These are phyloP conservation scores for Hyperoplus immaculatus DNA, from an alignment of 2,797 vertebrate species.

Conservation along the genomic window DNA sequence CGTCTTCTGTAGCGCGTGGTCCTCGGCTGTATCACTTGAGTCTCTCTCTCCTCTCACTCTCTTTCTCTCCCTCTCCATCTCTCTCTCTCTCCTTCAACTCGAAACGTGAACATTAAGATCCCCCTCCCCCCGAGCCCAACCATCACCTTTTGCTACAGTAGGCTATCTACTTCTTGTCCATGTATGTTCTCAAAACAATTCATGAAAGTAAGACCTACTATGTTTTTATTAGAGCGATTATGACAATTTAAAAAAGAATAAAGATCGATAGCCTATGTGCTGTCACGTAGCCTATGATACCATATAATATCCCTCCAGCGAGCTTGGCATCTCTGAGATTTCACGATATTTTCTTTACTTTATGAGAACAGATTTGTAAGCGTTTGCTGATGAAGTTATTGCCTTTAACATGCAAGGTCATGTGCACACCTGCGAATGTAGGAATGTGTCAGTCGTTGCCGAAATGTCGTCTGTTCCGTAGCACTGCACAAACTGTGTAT, in stretches of 20 bases:
- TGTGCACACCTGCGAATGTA: neutral
- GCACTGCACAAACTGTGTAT: neutral
- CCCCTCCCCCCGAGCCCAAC: conserved; percentile 18
- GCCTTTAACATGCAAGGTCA: neutral
- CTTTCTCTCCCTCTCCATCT: conserved; percentile 30
- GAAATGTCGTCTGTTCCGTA: too few species aligned
- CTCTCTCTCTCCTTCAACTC: conserved; percentile 29
- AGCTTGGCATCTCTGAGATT: too few species aligned
- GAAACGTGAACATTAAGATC: conserved; percentile 38
- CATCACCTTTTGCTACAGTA: neutral
- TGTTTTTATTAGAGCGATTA: neutral
- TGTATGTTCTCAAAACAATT: neutral
- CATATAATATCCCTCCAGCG: neutral
- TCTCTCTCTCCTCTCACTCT: conserved; percentile 44
- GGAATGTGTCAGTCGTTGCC: neutral
- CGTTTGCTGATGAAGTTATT: neutral
- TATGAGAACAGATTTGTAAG: neutral
- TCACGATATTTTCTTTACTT: neutral
- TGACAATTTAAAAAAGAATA: neutral
- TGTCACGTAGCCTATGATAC: neutral
- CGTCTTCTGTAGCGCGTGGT: conserved; percentile 82
- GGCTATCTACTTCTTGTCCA: neutral
- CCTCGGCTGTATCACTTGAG: conserved; percentile 84
- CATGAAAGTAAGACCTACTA: neutral
- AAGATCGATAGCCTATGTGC: neutral